phyloP scores from a whole-genome alignment of 2,888 invertebrate genomes.

The Drosophila kokeensis region DNA sequence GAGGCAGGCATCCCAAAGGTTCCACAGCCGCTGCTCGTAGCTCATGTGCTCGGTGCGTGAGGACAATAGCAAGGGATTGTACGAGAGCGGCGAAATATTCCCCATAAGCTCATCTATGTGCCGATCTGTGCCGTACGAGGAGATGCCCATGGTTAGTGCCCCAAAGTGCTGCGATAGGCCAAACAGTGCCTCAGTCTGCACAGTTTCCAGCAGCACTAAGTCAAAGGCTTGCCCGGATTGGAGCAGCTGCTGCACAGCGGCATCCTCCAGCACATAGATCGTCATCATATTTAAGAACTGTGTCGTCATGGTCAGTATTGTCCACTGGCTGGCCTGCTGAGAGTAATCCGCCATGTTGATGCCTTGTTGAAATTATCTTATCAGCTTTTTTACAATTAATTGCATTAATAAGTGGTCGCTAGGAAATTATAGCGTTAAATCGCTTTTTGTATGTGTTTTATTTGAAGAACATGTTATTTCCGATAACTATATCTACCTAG shows the following conservation, averaged over 20 bases:
- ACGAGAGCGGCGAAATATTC: constrained; percentile 80
- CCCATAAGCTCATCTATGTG: constrained; percentile 79
- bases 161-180: constrained; percentile 79
- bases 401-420: not conserved
- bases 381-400: not conserved
- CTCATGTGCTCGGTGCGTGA: constrained; percentile 83
- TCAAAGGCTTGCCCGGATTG: constrained; percentile 79
- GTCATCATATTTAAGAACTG: constrained; percentile 62
- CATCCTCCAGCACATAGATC: constrained; percentile 52
- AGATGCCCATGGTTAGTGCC: constrained; percentile 77
- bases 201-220: constrained; percentile 81
- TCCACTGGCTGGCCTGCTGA: constrained; percentile 54
- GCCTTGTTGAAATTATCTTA: constrained; percentile 28
- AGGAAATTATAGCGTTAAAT: not conserved
- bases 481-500: not conserved
- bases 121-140: constrained; percentile 73
- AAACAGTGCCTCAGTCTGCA: constrained; percentile 82
- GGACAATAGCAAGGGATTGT: constrained; percentile 74
- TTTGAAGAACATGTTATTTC: not conserved
- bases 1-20: constrained; percentile 67
- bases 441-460: not conserved
- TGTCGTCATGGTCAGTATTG: constrained; percentile 53
- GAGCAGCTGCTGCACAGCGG: constrained; percentile 62
- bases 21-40: constrained; percentile 79
- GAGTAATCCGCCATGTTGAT: constrained; percentile 40